These are phyloP conservation scores for Chloroclystis v-ata DNA, from an alignment of 2,888 invertebrate species.

Conservation along the genomic window DNA sequence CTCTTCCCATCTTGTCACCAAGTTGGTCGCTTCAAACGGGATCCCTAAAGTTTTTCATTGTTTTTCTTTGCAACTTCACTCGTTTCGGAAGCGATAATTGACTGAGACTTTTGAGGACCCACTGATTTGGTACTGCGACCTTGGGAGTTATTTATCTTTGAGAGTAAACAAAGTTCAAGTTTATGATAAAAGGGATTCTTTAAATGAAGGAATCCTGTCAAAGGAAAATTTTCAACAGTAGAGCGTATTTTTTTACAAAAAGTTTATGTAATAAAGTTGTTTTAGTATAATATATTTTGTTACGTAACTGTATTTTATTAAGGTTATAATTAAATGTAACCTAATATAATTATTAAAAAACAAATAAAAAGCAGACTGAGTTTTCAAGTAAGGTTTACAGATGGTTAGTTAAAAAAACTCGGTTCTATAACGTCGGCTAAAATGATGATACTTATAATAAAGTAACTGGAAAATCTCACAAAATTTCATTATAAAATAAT, in stretches of 20 bases:
- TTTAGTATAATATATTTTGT: no score
- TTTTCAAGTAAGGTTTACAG: no score
- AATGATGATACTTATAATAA: no score
- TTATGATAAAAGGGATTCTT: conserved; percentile 7
- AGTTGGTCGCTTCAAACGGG: conserved; percentile 22
- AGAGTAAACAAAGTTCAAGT: background rate
- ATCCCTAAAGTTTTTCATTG: conserved; percentile 35
- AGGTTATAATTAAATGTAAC: no score
- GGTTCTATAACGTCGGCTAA: no score
- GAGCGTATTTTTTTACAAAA: background rate
- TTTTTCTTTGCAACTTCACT: conserved; percentile 32
- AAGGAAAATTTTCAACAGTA: conserved; percentile 2
- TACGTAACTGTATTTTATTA: no score
- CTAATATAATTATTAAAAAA: no score
- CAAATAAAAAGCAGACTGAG: no score
- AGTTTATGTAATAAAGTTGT: no score
- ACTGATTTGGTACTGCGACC: conserved; percentile 26
- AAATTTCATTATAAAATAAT: no score
- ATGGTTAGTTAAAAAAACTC: no score
- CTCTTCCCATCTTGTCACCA: conserved; percentile 4
- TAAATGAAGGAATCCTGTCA: conserved; percentile 13
- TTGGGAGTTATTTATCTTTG: background rate
- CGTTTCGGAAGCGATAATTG: conserved; percentile 33
- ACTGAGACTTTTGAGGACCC: conserved; percentile 28
- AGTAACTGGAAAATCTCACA: no score